Percentiles rank a stretch among this genome's conserved stretches.
These are phyloP conservation scores for Loris lydekkerianus DNA, from an alignment of 2,797 vertebrate species.

Conservation along the genomic window DNA sequence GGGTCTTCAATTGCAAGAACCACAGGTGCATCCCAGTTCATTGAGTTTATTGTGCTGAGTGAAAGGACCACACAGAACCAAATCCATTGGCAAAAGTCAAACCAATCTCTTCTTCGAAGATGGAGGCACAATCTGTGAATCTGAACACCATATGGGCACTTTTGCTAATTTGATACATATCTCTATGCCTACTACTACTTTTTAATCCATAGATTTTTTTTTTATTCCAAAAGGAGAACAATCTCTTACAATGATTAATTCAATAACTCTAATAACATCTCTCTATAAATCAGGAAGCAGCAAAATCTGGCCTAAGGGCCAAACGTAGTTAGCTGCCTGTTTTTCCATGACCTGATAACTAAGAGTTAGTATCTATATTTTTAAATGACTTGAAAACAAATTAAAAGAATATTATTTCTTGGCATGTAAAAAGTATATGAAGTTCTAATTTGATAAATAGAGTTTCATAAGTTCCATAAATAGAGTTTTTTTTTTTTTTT, in stretches of 20 bases:
- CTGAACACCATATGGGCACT: neutral
- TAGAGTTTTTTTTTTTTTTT: neutral
- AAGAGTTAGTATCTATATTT: conserved; percentile 24
- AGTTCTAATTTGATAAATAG: neutral
- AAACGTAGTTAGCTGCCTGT: neutral
- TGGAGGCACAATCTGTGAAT: neutral
- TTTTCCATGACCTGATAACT: neutral
- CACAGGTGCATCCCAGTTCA: neutral
- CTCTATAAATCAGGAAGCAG: neutral
- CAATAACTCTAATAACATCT: neutral
- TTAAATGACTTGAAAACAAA: conserved; percentile 7
- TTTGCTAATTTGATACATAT: conserved; percentile 40
- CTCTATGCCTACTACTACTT: neutral
- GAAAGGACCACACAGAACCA: neutral
- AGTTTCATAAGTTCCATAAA: neutral
- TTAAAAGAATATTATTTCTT: neutral
- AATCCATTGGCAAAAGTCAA: conserved; percentile 6
- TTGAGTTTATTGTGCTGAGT: neutral
- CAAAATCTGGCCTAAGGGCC: neutral
- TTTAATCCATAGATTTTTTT: neutral
- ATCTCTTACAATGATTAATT: neutral
- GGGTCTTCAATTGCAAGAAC: neutral
- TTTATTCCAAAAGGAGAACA: conserved; percentile 47
- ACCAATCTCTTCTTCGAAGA: conserved; percentile 20
- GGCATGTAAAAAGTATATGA: neutral